phyloP scores from a whole-genome alignment of 2,113 vertebrate species.

The Gymnogyps californianus region DNA sequence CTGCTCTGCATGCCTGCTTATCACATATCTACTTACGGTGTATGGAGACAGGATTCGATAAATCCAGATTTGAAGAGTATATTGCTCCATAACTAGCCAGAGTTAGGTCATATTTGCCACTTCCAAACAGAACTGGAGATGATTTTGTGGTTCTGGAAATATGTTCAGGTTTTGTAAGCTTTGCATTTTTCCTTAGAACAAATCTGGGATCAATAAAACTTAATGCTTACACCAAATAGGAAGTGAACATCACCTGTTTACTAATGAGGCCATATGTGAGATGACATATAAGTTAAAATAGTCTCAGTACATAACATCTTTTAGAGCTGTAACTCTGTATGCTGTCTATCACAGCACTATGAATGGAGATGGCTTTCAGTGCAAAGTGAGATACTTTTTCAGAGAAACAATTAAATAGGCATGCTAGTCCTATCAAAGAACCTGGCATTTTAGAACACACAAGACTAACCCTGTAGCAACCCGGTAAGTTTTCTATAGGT shows the following conservation, averaged over 20 bases:
- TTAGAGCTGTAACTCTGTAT: background rate
- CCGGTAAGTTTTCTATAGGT: background rate
- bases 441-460: background rate
- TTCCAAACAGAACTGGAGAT: background rate
- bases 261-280: background rate
- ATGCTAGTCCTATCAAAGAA: background rate
- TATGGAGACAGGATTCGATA: background rate
- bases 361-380: background rate
- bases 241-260: background rate
- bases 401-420: background rate
- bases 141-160: background rate
- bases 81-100: background rate
- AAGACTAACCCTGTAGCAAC: background rate
- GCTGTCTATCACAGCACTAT: background rate
- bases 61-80: background rate
- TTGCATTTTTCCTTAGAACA: background rate
- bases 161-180: background rate
- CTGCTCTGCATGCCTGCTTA: background rate
- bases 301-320: background rate
- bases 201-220: background rate
- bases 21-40: background rate
- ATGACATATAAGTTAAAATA: background rate
- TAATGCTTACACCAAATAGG: background rate
- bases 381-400: background rate
- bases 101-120: background rate